Conservation (phyloP, 2,888 invertebrate species). For the Andricus curvator region DNA sequence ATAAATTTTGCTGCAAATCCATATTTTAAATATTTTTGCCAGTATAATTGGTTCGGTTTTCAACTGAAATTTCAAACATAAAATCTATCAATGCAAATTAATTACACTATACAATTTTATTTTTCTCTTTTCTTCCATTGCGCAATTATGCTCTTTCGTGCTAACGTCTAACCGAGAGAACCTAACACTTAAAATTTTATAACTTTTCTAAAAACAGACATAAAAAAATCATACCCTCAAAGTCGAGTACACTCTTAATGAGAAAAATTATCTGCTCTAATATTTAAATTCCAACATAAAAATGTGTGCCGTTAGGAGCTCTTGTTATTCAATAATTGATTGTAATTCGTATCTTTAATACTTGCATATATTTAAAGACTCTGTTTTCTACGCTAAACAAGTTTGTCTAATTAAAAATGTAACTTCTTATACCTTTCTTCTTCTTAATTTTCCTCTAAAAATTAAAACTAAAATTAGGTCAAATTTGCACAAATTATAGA, state of each 20-base stretch:
- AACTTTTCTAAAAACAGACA: neutral
- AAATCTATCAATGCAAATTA: neutral
- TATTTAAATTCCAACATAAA: neutral
- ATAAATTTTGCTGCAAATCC: too few relatives aligned
- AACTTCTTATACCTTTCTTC: neutral
- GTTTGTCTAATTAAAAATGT: neutral
- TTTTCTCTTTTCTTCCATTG: neutral
- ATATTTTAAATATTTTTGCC: too few relatives aligned
- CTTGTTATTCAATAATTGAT: too few relatives aligned
- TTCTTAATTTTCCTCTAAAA: neutral
- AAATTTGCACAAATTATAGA: neutral
- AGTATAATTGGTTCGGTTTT: too few relatives aligned
- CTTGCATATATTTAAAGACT: neutral
- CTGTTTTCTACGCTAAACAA: neutral
- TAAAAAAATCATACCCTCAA: too few relatives aligned
- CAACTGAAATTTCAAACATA: too few relatives aligned
- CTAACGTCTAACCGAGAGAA: neutral
- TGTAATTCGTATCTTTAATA: too few relatives aligned
- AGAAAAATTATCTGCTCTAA: too few relatives aligned
- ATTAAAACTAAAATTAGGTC: conserved; percentile 16
- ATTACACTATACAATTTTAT: neutral
- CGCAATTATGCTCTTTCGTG: neutral
- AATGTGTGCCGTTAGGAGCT: too few relatives aligned
- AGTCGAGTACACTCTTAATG: too few relatives aligned
- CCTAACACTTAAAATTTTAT: neutral